Evolutionary conservation across 2,113 vertebrate genomes (phyloP).

Genomic region (Pungitius pungitius): DNA sequence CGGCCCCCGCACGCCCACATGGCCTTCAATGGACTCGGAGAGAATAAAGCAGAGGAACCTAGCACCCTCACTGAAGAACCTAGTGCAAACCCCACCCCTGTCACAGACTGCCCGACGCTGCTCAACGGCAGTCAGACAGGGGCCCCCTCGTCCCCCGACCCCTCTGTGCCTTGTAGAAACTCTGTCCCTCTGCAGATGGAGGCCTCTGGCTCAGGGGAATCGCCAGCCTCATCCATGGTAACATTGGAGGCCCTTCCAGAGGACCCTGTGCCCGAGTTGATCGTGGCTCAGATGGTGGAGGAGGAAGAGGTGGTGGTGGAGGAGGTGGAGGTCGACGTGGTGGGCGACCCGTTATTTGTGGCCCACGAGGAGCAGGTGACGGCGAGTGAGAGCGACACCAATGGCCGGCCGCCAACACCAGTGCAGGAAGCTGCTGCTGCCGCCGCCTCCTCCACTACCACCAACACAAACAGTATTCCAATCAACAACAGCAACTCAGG

Average conservation of each 20-base stretch:
- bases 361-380: constrained; percentile 86
- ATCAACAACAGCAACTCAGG: constrained; percentile 85
- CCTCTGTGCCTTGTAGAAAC: constrained; percentile 96
- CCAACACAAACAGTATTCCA: constrained; percentile 65
- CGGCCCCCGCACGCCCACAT: constrained; percentile 82
- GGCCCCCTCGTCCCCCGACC: constrained; percentile 84
- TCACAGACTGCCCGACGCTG: constrained; percentile 78
- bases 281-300: constrained; percentile 87
- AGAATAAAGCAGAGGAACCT: constrained; percentile 83
- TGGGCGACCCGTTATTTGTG: constrained; percentile 86
- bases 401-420: constrained; percentile 65
- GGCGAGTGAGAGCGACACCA: constrained; percentile 77
- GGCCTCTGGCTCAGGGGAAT: constrained; percentile 67
- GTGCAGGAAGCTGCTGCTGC: constrained; percentile 60
- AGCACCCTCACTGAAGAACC: constrained; percentile 79
- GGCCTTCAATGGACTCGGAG: constrained; percentile 89
- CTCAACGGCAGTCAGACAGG: constrained; percentile 87
- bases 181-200: constrained; percentile 84
- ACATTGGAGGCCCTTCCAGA: constrained; percentile 58
- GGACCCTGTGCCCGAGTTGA: constrained; percentile 81
- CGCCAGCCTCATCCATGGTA: constrained; percentile 40
- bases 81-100: constrained; percentile 82
- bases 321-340: constrained; percentile 92
- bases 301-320: constrained; percentile 80
- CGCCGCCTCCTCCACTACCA: constrained; percentile 1